Base-by-base conservation (phyloP, 2,113 vertebrate species). In the Arvicanthis niloticus region DNA sequence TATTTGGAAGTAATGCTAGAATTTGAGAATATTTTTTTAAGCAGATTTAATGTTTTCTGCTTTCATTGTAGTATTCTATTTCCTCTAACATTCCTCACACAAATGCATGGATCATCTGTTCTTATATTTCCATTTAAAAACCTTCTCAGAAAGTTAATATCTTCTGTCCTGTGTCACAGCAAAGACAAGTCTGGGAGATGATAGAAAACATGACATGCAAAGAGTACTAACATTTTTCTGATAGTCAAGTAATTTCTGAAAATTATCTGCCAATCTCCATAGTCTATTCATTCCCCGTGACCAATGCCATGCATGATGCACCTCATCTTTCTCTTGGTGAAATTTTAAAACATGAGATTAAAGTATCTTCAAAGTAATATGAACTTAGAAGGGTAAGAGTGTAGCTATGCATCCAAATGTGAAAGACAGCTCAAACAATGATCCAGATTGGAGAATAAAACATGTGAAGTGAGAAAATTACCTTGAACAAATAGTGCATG, bases 71-170 rank as follows among this genome's bases (percentile, higher is more conserved):
- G 8, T 45, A 45, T 75, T 92, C 48, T 91, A 8, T 70, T 88
- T 53, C 42, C 8, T 58, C n/a, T 53, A 48, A 40, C 40, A 94
- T 77, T 56, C 75, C 94, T 94, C 73, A 75, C 40, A 17, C 80
- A 75, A 96, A 82, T 45, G 4, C 85, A 89, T 87, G 9, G 26
- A 89, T 93, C 48, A 56, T 68, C 67, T 89, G 34, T 67, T 95
- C 73, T 96, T 91, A 84, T 93, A 94, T 94, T 94, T 48, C 5
- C 53, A 40, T 89, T 87, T 5, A 75, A 88, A 81, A 68, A 89
- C 89, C 70, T n/a, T 89, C 68, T 91, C 31, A 37, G 76, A 45
- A 81, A 96, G 37, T 53, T 40, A 77, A 0, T 95, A 37, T 53
- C 56, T 56, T 93, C 72, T 86, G 0, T 72, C 72, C 53, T 89